Base-by-base conservation (phyloP, 2,888 invertebrate genomes). In the Cerastis leucographa region DNA sequence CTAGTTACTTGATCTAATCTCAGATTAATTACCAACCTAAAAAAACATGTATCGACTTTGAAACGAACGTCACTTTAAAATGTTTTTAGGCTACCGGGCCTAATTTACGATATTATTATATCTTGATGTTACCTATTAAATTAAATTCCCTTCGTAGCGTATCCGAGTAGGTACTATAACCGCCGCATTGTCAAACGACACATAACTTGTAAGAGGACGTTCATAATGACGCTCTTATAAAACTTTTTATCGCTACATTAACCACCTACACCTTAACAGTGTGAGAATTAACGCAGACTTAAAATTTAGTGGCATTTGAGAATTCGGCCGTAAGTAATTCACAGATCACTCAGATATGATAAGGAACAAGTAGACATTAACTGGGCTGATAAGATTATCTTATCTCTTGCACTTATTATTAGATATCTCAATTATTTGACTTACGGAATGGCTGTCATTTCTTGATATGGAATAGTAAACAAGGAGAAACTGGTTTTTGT, bases 381-480 rank as follows among this genome's bases (percentile, higher is more conserved):
- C 76, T 71, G 65, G 22, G 11, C 12, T 14, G 88, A 88, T 86
- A 71, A 86, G 81, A 86, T 80, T 67, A 51, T 40, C 75, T 54
- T 77, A 87, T 87, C 87, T 85, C 59, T 46, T 51, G 46, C 72
- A 81, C 72, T 81, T 84, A 87, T 66, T 59, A 61, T 69, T 78
- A 25, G 59, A 71, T 85, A 68, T 68, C 71, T 74, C 14, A 59
- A 84, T 35, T 65, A 76, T 76, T 71, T 67, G 61, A 61, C 54
- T 61, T 61, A 64, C 42, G 42, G 59, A 44, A 56, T 29, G 29
- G 22, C 67, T 78, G 46, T 65, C 25, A 25, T 66, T 61, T 54
- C 42, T 69, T 54, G 44, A 66, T 76, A 44, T 35, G 1, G 5
- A 67, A 49, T 44, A 64, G 35, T 35, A 67, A 83, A 79, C 56